Evolutionary conservation across 2,888 invertebrate species (phyloP), one percentile per base, ranked within the genome.

Genomic region (Drosophila eohydei): DNA sequence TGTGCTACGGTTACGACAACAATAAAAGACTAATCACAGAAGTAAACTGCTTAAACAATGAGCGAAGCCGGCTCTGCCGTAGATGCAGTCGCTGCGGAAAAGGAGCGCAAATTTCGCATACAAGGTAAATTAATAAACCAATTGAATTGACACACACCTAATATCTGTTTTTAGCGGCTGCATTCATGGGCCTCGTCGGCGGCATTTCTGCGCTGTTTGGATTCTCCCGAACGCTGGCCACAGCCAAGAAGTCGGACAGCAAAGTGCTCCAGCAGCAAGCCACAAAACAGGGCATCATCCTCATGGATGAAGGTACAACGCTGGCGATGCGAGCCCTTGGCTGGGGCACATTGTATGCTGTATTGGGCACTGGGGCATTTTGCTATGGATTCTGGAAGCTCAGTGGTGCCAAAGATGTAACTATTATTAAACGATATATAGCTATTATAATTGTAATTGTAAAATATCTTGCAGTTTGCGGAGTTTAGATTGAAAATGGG

Each of bases 331-430:
- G 97, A 90, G 98, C 98, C 0, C 93, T 98, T 0, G 96, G 96
- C 8, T 96, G 97, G 96, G 98, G 98, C 3, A 96, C 97, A 0
- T 78, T 98, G 0, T 98, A 97, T 93, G 97, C 98, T 0, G 93
- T 97, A n/a, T 94, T 96, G 40, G 98, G 98, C 0, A 97, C 97
- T 62, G 95, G 97, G 9, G 92, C 96, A 56, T 92, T 98, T 59
- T 97, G 96, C 91, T 97, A 95, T 92, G 95, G 95, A 12, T 94
- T 97, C 68, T 98, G 97, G 97, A 98, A 98, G 93, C 90, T 97
- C 14, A 96, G 97, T 44, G 98, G 98, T 62, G 98, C 97, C 30
- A 95, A 95, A 88, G 95, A 96, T 94, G 97, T 97, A 94, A 52
- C 38, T 52, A 52, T 38, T 4, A 3, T 0, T 7, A 21, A 3